phyloP scores from a whole-genome alignment of 2,888 invertebrate genomes.

The Oscheius sp. region DNA sequence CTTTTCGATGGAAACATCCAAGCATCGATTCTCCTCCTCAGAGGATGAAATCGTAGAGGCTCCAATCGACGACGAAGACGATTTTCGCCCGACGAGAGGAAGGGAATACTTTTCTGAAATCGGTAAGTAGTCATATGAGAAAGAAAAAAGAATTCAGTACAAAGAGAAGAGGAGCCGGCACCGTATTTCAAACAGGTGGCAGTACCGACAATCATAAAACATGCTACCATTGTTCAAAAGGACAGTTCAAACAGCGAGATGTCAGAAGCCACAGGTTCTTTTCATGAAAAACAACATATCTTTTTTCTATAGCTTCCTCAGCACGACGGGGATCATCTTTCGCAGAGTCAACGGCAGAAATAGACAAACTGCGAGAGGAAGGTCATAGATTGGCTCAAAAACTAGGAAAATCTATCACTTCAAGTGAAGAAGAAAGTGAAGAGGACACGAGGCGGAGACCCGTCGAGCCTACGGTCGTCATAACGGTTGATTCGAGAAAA shows the following conservation, averaged over 20 bases:
- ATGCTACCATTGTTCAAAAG: constrained; percentile 1
- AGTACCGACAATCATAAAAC: constrained; percentile 15
- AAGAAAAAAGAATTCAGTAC: neutral
- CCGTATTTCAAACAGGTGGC: constrained; percentile 19
- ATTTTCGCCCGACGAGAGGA: neutral
- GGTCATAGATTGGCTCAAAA: neutral
- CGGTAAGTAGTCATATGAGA: no score
- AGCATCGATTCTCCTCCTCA: constrained; percentile 42
- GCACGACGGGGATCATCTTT: constrained; percentile 5
- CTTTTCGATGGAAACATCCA: neutral
- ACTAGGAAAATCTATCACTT: neutral
- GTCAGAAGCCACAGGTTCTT: neutral
- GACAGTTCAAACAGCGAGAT: constrained; percentile 23
- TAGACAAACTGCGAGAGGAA: constrained; percentile 22
- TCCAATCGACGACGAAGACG: constrained; percentile 45
- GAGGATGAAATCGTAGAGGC: constrained; percentile 54
- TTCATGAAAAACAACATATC: no score
- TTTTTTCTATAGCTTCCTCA: neutral
- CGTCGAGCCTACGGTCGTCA: constrained; percentile 33
- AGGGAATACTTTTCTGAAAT: constrained; percentile 25
- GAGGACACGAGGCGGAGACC: constrained; percentile 21
- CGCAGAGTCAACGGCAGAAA: constrained; percentile 13
- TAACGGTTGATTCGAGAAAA: constrained; percentile 12
- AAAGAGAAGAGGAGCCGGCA: constrained; percentile 16
- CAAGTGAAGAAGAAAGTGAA: constrained; percentile 5